Evolutionary conservation across 1,140 invertebrate species (phyloP).

Genomic region (Drosophila pandora): DNA sequence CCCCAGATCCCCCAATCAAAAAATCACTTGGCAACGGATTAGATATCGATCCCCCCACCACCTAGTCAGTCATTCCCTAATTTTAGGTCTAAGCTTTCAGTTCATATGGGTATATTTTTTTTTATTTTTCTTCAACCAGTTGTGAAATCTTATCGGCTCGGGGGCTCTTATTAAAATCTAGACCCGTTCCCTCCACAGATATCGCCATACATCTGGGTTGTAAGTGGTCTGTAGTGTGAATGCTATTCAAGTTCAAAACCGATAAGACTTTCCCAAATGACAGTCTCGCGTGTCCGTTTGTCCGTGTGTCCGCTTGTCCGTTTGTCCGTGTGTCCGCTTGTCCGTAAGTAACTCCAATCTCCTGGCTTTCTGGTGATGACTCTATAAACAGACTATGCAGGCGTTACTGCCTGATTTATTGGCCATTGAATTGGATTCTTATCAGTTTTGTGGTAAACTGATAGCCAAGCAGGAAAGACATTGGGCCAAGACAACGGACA

Average conservation of each 20-base stretch:
- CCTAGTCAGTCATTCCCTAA: conserved; percentile 9
- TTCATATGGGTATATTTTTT: too few species aligned
- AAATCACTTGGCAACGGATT: conserved; percentile 33
- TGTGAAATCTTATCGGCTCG: conserved; percentile 23
- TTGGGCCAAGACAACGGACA: conserved; percentile 23
- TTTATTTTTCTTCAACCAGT: background rate
- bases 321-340: background rate
- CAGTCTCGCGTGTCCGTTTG: conserved; percentile 3
- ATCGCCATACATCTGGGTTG: conserved; percentile 24
- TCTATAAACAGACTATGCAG: conserved; percentile 13
- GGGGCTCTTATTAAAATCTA: conserved; percentile 20
- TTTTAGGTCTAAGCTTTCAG: background rate
- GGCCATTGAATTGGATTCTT: conserved; percentile 45
- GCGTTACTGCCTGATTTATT: conserved; percentile 60
- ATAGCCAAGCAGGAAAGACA: conserved; percentile 53
- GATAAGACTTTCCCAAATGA: conserved; percentile 35
- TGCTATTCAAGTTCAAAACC: background rate
- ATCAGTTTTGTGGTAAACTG: conserved; percentile 18
- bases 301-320: conserved; percentile 2
- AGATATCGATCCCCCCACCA: conserved; percentile 11
- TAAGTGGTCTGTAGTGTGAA: conserved; percentile 15
- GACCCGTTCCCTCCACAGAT: conserved; percentile 8
- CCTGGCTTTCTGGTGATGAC: background rate
- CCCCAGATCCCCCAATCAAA: conserved; percentile 12
- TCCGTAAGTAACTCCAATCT: conserved; percentile 1